Conservation (phyloP, 2,888 invertebrate species). For the Tyria jacobaeae region DNA sequence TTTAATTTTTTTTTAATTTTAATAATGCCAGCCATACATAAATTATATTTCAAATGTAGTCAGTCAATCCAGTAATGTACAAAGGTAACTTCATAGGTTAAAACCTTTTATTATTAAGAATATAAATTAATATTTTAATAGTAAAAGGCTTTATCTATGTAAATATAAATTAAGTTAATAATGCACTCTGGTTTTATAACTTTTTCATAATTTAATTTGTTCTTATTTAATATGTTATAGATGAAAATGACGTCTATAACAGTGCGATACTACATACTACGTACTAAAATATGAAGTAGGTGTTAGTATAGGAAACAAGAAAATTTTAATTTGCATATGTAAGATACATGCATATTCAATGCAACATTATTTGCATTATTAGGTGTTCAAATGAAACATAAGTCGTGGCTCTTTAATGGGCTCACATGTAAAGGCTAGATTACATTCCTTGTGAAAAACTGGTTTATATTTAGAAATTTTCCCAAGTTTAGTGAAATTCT, state of each 20-base stretch:
- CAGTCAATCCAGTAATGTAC: too few relatives aligned
- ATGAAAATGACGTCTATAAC: neutral
- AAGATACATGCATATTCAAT: conserved; percentile 20
- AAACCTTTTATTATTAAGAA: too few relatives aligned
- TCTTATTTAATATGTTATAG: too few relatives aligned
- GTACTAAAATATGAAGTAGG: neutral
- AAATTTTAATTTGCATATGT: conserved; percentile 14
- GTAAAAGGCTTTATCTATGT: too few relatives aligned
- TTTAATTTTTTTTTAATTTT: too few relatives aligned
- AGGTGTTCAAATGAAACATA: conserved; percentile 21
- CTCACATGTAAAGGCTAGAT: conserved; percentile 6
- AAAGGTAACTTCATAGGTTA: too few relatives aligned
- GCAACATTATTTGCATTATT: conserved; percentile 19
- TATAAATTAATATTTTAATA: too few relatives aligned
- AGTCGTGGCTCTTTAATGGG: conserved; percentile 25
- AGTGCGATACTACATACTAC: neutral
- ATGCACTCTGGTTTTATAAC: too few relatives aligned
- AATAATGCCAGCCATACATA: too few relatives aligned
- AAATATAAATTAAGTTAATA: too few relatives aligned
- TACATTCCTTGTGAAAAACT: neutral
- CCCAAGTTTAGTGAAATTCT: neutral
- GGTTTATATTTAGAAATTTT: neutral
- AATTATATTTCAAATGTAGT: too few relatives aligned
- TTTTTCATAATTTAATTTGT: too few relatives aligned
- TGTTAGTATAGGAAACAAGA: neutral